phyloP scores from a whole-genome alignment of 1,140 invertebrate genomes.

The Grapholita molesta region DNA sequence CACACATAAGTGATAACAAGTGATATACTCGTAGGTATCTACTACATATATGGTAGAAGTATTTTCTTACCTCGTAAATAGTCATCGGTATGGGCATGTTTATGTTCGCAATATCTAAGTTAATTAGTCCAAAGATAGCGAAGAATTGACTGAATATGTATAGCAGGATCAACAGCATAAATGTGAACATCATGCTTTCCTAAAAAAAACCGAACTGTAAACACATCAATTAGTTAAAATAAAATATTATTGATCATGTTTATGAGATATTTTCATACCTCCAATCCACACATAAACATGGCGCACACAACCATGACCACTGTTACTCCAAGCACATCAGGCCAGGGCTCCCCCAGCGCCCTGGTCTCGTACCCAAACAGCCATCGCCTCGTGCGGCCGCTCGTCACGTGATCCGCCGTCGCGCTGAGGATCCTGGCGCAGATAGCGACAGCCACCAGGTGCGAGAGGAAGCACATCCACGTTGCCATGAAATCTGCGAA shows the following conservation, averaged over 20 bases:
- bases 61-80: slow-evolving; percentile 56
- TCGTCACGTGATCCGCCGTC: slow-evolving; percentile 82
- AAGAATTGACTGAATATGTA: slow-evolving; percentile 70
- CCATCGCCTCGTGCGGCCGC: slow-evolving; percentile 79
- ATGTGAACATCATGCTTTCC: slow-evolving; percentile 73
- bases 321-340: slow-evolving; percentile 83
- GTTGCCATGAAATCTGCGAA: slow-evolving; percentile 78
- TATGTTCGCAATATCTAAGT: slow-evolving; percentile 66
- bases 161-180: slow-evolving; percentile 58
- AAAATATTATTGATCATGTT: not conserved
- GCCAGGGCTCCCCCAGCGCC: slow-evolving; percentile 83
- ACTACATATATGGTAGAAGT: not conserved
- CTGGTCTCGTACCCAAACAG: slow-evolving; percentile 78
- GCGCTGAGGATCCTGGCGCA: slow-evolving; percentile 81
- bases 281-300: slow-evolving; percentile 84
- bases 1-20: no score
- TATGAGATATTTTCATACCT: slow-evolving; percentile 67
- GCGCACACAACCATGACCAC: slow-evolving; percentile 82
- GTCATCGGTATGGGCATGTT: slow-evolving; percentile 65
- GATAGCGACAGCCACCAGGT: slow-evolving; percentile 81
- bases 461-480: slow-evolving; percentile 81
- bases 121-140: slow-evolving; percentile 65
- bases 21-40: not conserved
- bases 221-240: no score
- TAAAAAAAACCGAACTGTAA: slow-evolving; percentile 38